Base-by-base conservation (phyloP, 2,888 invertebrate genomes). In the Hydrotaea diabolus region DNA sequence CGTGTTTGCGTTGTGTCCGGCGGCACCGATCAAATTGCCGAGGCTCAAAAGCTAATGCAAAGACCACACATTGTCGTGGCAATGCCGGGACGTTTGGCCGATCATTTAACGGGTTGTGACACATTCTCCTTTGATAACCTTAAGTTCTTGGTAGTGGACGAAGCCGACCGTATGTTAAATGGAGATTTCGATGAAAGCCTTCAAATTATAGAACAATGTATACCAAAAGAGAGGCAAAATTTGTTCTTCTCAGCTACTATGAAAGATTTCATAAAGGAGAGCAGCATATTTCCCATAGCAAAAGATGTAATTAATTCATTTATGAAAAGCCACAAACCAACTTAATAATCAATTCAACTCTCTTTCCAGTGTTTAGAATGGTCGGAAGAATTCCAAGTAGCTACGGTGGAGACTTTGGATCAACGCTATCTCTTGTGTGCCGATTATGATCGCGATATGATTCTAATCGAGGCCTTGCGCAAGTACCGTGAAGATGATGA, bases 231-330 rank as follows among this genome's bases (percentile, higher is more conserved):
- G 77, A 94, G 96, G 83, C 98, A 99, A 90, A 98, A 96, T 79
- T 93, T 99, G 17, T 94, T 98, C 77, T 99, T 98, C 91, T 98
- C 98, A 81, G 99, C 99, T 0, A 99, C 99, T 0, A 96, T 99
- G 91, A 98, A 98, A 8, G 96, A 97, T 89, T 93, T 96, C 94
- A 88, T 95, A 93, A 91, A 95, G 93, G 93, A 95, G 93, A 94
- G 95, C 93, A 91, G 96, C 94, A 92, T 94, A 76, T 93, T 95
- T 71, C 92, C 93, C 0, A 91, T 95, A 17, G 92, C 94, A 57
- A 95, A 95, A 88, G 94, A 96, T 88, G 96, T 95, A 91, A 92
- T 92, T 43, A 19, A 1, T 1, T 23, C 1, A 1, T 1, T 23
- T 8, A 8, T 39, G 39, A 13, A 39, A 31, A 39, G 4, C 39